Base-by-base conservation (phyloP, 2,888 invertebrate genomes). In the Agrilus mali region DNA sequence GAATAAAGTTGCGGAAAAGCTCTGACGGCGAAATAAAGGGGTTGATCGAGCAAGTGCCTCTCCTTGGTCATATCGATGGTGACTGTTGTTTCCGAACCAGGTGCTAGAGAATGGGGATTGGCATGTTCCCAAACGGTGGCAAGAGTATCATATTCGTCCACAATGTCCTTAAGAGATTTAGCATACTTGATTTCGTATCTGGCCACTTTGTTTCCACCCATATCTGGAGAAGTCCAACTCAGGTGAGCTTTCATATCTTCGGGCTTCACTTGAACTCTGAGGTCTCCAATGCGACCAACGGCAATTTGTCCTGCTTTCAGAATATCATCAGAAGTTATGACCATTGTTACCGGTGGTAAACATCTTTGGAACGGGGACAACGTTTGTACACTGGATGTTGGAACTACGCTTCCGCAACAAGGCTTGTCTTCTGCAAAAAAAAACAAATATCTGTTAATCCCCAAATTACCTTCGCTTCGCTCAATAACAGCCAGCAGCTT, bases 181-280 rank as follows among this genome's bases (percentile, higher is more conserved):
- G 72, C 67, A 49, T 69, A 73, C 47, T 67, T 67, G 4, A 76
- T 63, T 52, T 75, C 73, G 51, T 75, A 75, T n/a, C 67, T 61
- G 2, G 67, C 62, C 0, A 73, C 72, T 22, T 61, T 63, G 13
- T 65, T 56, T 0, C 72, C 72, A 2, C 71, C 73, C 68, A 73
- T 69, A 49, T 74, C 78, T 0, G 78, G 76, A 3, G 77, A 71
- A 2, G 77, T 76, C 75, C 78, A 78, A 0, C 66, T 64, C 7
- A 79, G 60, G 2, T 72, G 64, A 45, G 71, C 71, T 33, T 69
- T 68, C 52, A 70, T 69, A 22, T 68, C 65, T 41, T 67, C 64
- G 1, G 66, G 58, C 13, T 70, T 54, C 2, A 71, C 59, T 16
- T 70, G 66, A 0, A 68, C 71, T 38, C 63, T 60, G 12, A 79